phyloP scores from a whole-genome alignment of 2,888 invertebrate genomes.

The Drosophila colorata region DNA sequence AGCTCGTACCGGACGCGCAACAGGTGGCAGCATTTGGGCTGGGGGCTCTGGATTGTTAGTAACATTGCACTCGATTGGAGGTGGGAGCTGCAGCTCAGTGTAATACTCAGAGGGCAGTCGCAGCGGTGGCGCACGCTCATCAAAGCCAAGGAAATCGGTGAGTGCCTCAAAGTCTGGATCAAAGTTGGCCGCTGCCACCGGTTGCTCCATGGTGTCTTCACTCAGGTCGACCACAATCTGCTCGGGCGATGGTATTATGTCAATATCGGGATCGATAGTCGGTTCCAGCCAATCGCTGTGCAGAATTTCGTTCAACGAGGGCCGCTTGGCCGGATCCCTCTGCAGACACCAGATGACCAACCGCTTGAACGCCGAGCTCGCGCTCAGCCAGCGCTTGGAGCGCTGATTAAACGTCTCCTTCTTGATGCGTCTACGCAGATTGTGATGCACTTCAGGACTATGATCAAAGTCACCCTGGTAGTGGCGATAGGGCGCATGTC shows the following conservation, averaged over 20 bases:
- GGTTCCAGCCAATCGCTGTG: slow-evolving; percentile 85
- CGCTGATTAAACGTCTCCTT: slow-evolving; percentile 75
- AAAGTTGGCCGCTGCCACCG: slow-evolving; percentile 1
- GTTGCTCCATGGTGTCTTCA: slow-evolving; percentile 49
- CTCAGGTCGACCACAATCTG: slow-evolving; percentile 58
- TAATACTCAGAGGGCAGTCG: slow-evolving; percentile 44
- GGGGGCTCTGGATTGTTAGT: not conserved
- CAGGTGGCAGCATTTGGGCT: slow-evolving; percentile 15
- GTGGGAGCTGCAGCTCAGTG: slow-evolving; percentile 24
- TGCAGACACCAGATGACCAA: slow-evolving; percentile 77
- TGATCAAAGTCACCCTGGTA: slow-evolving; percentile 54
- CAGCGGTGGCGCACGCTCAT: slow-evolving; percentile 45
- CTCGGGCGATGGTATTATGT: slow-evolving; percentile 36
- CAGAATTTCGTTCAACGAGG: slow-evolving; percentile 78
- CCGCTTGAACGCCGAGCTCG: slow-evolving; percentile 67
- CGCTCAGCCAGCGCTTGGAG: slow-evolving; percentile 72
- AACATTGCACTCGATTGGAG: not conserved
- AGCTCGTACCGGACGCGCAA: not conserved
- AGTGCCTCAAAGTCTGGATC: slow-evolving; percentile 43
- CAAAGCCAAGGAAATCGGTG: slow-evolving; percentile 60
- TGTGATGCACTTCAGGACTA: slow-evolving; percentile 42
- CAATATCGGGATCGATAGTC: slow-evolving; percentile 39
- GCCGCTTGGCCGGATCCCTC: slow-evolving; percentile 71
- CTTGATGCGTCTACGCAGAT: slow-evolving; percentile 73
- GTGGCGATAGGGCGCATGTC: slow-evolving; percentile 92